These are phyloP conservation scores for Chiroxiphia lanceolata DNA, from an alignment of 2,797 vertebrate genomes.

Conservation along the genomic window DNA sequence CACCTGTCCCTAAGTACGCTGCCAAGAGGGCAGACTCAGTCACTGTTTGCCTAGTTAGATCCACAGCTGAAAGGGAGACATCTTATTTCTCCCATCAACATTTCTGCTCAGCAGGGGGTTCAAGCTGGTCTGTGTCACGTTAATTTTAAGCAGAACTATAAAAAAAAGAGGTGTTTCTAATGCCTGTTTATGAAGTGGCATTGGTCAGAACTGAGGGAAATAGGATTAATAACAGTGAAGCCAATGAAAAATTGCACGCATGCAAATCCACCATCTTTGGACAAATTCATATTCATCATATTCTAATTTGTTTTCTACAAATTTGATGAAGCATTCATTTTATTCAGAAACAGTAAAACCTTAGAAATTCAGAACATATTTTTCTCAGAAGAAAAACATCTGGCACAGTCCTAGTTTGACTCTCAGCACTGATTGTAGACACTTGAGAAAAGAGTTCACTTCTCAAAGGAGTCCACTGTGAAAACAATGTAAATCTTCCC, in stretches of 20 bases:
- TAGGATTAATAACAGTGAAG: neutral
- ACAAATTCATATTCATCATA: neutral
- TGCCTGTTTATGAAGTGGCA: neutral
- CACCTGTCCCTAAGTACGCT: neutral
- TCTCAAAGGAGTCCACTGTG: neutral
- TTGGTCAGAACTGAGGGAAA: neutral
- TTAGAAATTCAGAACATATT: neutral
- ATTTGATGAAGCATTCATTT: neutral
- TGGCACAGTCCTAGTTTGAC: neutral
- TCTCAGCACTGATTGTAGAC: rapidly evolving
- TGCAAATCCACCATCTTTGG: neutral
- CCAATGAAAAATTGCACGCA: neutral
- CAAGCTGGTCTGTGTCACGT: neutral
- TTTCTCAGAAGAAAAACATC: neutral
- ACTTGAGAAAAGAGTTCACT: neutral
- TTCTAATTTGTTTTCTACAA: neutral
- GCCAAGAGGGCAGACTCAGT: neutral
- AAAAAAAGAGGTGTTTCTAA: neutral
- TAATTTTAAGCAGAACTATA: neutral
- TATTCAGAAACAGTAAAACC: neutral
- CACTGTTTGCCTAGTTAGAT: neutral
- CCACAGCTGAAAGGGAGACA: neutral
- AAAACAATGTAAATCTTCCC: neutral
- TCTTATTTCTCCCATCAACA: neutral
- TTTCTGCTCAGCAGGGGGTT: neutral